Percentiles rank a stretch among this genome's conserved stretches.
Evolutionary conservation across 2,113 vertebrate genomes (phyloP).

Genomic region (Orycteropus afer): DNA sequence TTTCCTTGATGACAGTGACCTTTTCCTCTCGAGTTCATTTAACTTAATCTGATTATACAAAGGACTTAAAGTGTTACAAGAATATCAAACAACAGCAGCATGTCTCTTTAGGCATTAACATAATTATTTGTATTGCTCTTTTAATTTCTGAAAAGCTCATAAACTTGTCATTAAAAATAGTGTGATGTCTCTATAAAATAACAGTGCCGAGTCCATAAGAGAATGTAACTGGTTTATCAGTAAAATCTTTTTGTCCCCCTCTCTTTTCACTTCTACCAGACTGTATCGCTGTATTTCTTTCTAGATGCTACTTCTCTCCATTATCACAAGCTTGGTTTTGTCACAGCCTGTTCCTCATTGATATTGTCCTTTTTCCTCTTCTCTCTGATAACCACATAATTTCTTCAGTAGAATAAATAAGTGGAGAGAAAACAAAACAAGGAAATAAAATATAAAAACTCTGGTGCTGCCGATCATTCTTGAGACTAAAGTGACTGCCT

Average conservation of each 20-base stretch:
- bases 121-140: constrained; percentile 54
- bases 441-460: not conserved
- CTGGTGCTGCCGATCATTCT: not conserved
- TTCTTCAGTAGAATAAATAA: not conserved
- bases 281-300: not conserved
- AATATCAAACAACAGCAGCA: not conserved
- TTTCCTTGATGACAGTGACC: not conserved
- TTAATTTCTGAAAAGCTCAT: constrained; percentile 53
- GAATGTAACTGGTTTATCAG: not conserved
- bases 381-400: not conserved
- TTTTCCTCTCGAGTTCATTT: not conserved
- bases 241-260: not conserved
- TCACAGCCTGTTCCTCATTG: not conserved
- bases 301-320: not conserved
- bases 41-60: constrained; percentile 34
- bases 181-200: not conserved
- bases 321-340: not conserved
- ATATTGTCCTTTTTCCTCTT: not conserved
- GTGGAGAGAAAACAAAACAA: not conserved
- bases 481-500: not conserved
- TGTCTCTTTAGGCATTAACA: not conserved
- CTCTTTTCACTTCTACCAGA: not conserved
- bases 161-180: not conserved
- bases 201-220: not conserved
- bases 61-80: constrained; percentile 58